Base-by-base conservation (phyloP, 2,797 vertebrate species). In the Trematomus bernacchii region DNA sequence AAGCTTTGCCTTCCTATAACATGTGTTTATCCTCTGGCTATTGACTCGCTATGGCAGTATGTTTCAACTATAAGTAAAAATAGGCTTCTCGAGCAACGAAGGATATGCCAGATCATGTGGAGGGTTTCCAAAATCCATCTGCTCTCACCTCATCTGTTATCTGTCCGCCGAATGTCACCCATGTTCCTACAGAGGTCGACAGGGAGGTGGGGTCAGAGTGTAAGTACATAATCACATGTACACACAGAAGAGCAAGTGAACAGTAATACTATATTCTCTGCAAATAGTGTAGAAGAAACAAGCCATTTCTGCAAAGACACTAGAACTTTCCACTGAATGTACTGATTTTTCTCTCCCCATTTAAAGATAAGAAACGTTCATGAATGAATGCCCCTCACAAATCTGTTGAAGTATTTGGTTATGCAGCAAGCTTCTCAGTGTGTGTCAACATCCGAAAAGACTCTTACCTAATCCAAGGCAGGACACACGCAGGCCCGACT, bases 141-240 rank as follows among this genome's bases (percentile, higher is more conserved):
- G 77, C 66, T 85, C 95, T 95, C 95, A 99, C 98, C 97, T 99
- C 98, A 1, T 99, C 98, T 0, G 98, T 98, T 92, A 99, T 97
- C 94, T 99, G 98, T 81, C 98, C 98, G 47, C 98, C 98, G 0
- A 99, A 99, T 1, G 98, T 99, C 93, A 99, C 98, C 98, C 98
- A 99, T 92, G 98, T 99, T 92, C 98, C 98, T 94, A 15, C 37
- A 66, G 77, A 86, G 57, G 66, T 44, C 1, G 67, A 85, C 67
- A 90, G 48, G 58, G 23, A 75, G 59, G 44, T 11, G 58, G 61
- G 67, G 46, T 83, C 63, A 81, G 73, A 48, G 53, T 44, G n/a
- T 19, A 57, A 73, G 68, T 55, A 72, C 63, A 82, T 50, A 81
- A 74, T 76, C 67, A 85, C 33, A 40, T 18, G 21, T 59, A 2